phyloP scores from a whole-genome alignment of 2,888 invertebrate species.

The Theretra japonica region DNA sequence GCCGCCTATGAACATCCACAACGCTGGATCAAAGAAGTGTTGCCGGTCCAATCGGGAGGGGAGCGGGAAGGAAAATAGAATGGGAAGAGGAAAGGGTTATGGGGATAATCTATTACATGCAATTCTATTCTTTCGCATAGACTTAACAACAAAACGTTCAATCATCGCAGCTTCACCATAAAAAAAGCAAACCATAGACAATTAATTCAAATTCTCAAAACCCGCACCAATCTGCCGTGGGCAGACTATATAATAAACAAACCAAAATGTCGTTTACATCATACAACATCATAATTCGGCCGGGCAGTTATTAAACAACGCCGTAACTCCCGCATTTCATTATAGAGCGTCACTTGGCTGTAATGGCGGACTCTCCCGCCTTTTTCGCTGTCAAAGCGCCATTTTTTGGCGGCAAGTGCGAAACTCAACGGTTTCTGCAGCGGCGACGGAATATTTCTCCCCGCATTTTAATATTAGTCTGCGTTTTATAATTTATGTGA shows the following conservation, averaged over 20 bases:
- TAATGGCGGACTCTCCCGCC: constrained; percentile 84
- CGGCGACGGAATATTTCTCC: constrained; percentile 8
- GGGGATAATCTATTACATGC: too few relatives aligned
- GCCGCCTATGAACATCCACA: too few relatives aligned
- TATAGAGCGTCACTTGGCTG: constrained; percentile 86
- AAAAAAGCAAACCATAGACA: not conserved
- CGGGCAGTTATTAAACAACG: constrained; percentile 41
- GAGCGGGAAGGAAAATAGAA: too few relatives aligned
- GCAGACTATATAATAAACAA: constrained; percentile 15
- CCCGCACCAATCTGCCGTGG: constrained; percentile 10
- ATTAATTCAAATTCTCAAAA: constrained; percentile 2
- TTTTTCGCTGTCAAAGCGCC: constrained; percentile 81
- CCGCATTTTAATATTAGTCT: constrained; percentile 18
- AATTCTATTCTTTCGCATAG: too few relatives aligned
- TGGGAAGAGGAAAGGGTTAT: too few relatives aligned
- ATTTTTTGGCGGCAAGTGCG: constrained; percentile 73
- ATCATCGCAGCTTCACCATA: not conserved
- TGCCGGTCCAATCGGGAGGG: too few relatives aligned
- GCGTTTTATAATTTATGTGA: constrained; percentile 16
- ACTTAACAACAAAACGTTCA: too few relatives aligned
- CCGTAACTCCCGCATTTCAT: constrained; percentile 67
- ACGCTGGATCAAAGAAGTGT: too few relatives aligned
- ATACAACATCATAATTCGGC: constrained; percentile 14
- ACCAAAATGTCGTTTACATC: constrained; percentile 16
- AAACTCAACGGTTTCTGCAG: constrained; percentile 34